Base-by-base conservation (phyloP, 2,888 invertebrate genomes). In the Schizaphis graminum region DNA sequence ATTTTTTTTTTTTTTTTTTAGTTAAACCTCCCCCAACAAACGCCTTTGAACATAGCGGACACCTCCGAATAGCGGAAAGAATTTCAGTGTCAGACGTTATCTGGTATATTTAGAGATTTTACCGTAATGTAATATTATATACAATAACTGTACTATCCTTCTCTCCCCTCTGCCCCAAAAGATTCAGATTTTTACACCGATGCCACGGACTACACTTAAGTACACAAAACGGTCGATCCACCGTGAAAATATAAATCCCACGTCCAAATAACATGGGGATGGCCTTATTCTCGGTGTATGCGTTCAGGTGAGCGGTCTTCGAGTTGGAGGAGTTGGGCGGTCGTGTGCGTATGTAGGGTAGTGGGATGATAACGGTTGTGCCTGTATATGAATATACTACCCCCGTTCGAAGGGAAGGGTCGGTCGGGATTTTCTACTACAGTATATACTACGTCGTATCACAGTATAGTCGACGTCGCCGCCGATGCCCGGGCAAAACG, bases 401-500 rank as follows among this genome's bases (percentile, higher is more conserved):
- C 85, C 26, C 85, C 11, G 44, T 21, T 26, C 26, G 11, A 16
- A 5, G 7, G 5, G 2, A 47, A 47, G 47, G 13, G 47, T n/a
- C 28, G 49, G 87, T 5, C 0, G 49, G 77, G 35, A 5, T 41
- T 28, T 53, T 24, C 10, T 67, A 49, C 44, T 90, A 49, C 35
- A 44, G 88, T 57, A 28, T 3, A 49, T 49, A 26, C 91, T 85
- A 53, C 77, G 67, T 53, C 67, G 91, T 91, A 77, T 41, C 84
- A 28, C 24, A 24, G 89, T 90, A 35, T 47, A n/a, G 61, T 28
- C 57, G 21, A 4, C 56, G 67, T n/a, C 28, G 61, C 57, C 86
- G 77, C 77, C 77, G 93, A 84, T 57, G 89, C 89, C 89, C 93
- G 92, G 93, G 86, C 49, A 91, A 94, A 94, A 91, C 90, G 90